These are phyloP conservation scores for Cnemophilus loriae DNA, from an alignment of 2,113 vertebrate species.

Conservation along the genomic window DNA sequence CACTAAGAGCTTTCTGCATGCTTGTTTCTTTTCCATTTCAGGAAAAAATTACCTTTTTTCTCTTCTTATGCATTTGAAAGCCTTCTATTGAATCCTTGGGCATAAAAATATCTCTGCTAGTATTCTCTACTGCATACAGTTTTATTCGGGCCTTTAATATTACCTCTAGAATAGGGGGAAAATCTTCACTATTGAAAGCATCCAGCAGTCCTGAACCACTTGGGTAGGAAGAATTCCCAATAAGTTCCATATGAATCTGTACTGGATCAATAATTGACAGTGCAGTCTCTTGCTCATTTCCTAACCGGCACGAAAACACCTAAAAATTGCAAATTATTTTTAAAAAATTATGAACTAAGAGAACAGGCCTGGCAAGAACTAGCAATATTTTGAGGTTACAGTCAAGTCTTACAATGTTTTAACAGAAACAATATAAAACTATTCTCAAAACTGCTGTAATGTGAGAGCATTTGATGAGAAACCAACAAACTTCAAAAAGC, in stretches of 20 bases:
- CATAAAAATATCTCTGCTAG: background rate
- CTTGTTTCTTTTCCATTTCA: background rate
- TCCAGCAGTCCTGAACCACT: constrained; percentile 90
- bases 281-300: constrained; percentile 92
- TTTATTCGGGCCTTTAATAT: background rate
- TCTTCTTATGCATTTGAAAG: background rate
- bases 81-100: background rate
- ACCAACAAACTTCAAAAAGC: background rate
- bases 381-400: background rate
- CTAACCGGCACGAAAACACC: constrained; percentile 95
- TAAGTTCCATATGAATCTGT: constrained; percentile 90
- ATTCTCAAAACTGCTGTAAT: background rate
- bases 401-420: background rate
- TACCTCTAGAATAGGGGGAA: constrained; percentile 95
- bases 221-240: constrained; percentile 91
- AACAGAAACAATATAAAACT: background rate
- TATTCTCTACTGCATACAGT: background rate
- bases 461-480: background rate
- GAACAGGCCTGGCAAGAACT: background rate
- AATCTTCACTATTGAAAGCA: constrained; percentile 93
- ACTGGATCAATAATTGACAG: constrained; percentile 96
- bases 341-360: background rate
- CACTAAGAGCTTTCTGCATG: background rate
- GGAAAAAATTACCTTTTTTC: background rate
- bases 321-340: constrained; percentile 24